Evolutionary conservation across 2,888 invertebrate genomes (phyloP), one percentile per base, ranked within the genome.

Genomic region (Morpho achilles): DNA sequence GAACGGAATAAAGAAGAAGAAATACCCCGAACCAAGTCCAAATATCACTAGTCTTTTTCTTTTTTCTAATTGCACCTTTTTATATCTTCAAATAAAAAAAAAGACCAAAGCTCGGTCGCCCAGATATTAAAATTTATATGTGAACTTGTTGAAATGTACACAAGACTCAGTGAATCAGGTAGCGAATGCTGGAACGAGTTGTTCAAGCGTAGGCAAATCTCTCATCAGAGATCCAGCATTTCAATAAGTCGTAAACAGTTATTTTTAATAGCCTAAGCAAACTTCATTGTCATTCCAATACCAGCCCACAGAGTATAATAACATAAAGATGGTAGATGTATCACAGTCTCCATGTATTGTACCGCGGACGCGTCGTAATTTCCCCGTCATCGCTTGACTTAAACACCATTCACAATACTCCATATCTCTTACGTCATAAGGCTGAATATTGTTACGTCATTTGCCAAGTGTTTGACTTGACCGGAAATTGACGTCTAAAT

Each of bases 321-420:
- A 76, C 81, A 80, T 83, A 84, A 82, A 83, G 71, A 67, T 71
- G 56, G 56, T 67, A 75, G 77, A 80, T 79, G 80, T 74, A 77
- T 76, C 76, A 65, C 58, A 54, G 62, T 58, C 60, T 60, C 62
- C 56, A 54, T 54, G 52, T n/a, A 62, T 60, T 60, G 62, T 60
- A 62, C 63, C 53, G 45, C 44, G 58, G 56, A 60, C 63, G 59
- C 63, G 56, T 65, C 63, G 59, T 65, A 63, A 61, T 52, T 63
- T 50, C 56, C 44, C 58, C 52, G 58, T 58, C 61, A 41, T 48
- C 62, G 48, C 56, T 50, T 49, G 32, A 6, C 46, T 53, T 40
- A 47, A 9, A 40, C 22, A 53, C 53, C 46, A 47, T 3, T 40
- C 40, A 53, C 41, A 53, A 53, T 53, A 46, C 46, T 47, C 46